A percentile compares a stretch with the other conserved stretches of the same genome.
These are phyloP conservation scores for Vultur gryphus DNA, from an alignment of 2,797 vertebrate species.

Conservation along the genomic window DNA sequence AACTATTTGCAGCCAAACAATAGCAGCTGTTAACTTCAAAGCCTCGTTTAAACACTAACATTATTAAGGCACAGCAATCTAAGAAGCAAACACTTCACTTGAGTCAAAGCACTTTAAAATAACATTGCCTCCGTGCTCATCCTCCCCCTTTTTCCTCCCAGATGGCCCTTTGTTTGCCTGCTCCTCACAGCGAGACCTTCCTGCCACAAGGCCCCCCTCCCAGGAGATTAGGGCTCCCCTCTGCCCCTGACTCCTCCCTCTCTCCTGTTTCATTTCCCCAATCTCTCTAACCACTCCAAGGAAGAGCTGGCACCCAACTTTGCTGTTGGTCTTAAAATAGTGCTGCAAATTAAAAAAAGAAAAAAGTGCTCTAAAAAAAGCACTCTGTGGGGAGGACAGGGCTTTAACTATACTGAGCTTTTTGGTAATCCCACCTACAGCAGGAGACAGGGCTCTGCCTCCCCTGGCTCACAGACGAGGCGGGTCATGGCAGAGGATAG, in stretches of 20 bases:
- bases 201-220: not conserved
- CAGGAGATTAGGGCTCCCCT: not conserved
- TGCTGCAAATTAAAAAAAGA: not conserved
- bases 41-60: not conserved
- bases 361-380: not conserved
- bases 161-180: slow-evolving; percentile 53
- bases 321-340: not conserved
- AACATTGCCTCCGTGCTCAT: not conserved
- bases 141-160: slow-evolving; percentile 33
- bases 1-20: slow-evolving; percentile 46
- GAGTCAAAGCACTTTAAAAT: slow-evolving; percentile 39
- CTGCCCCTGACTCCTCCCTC: not conserved
- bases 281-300: not conserved
- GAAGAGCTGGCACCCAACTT: not conserved
- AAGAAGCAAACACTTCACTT: slow-evolving; percentile 18
- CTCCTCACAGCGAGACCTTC: slow-evolving; percentile 34
- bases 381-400: not conserved
- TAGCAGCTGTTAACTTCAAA: slow-evolving; percentile 60
- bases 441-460: not conserved
- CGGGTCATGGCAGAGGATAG: accelerated
- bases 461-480: not conserved
- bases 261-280: not conserved
- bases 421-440: not conserved
- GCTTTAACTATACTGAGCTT: not conserved
- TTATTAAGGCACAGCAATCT: slow-evolving; percentile 26